Percentiles rank a stretch among this genome's conserved stretches.
Conservation (phyloP, 2,113 vertebrate species). For the Syngnathus floridae region DNA sequence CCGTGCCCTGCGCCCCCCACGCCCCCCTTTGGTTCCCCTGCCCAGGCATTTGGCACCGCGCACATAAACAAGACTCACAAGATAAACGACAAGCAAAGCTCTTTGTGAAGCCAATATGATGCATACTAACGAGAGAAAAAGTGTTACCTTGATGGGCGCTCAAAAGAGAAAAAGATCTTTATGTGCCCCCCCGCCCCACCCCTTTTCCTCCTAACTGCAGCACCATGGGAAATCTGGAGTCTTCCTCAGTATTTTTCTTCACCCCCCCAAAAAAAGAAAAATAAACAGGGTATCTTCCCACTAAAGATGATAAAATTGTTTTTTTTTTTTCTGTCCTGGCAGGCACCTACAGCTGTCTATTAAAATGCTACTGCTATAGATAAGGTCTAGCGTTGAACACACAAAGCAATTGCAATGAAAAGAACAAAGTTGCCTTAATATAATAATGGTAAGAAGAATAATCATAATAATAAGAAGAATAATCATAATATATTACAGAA, state of each 20-base stretch:
- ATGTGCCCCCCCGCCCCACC: slow-evolving; percentile 57
- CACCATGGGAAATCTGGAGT: slow-evolving; percentile 88
- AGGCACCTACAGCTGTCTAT: slow-evolving; percentile 99
- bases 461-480: slow-evolving; percentile 77
- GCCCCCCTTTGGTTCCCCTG: slow-evolving; percentile 51
- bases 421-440: slow-evolving; percentile 98
- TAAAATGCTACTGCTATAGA: slow-evolving; percentile 98
- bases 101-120: slow-evolving; percentile 97
- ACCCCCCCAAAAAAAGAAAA: slow-evolving; percentile 45
- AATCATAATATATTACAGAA: slow-evolving; percentile 97
- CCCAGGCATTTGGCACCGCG: slow-evolving; percentile 95
- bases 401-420: slow-evolving; percentile 99
- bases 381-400: slow-evolving; percentile 99
- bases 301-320: slow-evolving; percentile 96
- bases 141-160: slow-evolving; percentile 84
- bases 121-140: slow-evolving; percentile 98
- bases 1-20: slow-evolving; percentile 47
- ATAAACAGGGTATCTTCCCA: slow-evolving; percentile 19
- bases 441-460: slow-evolving; percentile 80
- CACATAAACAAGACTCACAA: slow-evolving; percentile 99
- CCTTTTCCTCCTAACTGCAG: slow-evolving; percentile 76
- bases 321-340: slow-evolving; percentile 78
- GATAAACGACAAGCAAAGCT: slow-evolving; percentile 99
- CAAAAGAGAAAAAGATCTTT: slow-evolving; percentile 81
- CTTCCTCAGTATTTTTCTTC: slow-evolving; percentile 76